Evolutionary conservation across 2,797 vertebrate genomes (phyloP).

Genomic region (Antrozous pallidus): DNA sequence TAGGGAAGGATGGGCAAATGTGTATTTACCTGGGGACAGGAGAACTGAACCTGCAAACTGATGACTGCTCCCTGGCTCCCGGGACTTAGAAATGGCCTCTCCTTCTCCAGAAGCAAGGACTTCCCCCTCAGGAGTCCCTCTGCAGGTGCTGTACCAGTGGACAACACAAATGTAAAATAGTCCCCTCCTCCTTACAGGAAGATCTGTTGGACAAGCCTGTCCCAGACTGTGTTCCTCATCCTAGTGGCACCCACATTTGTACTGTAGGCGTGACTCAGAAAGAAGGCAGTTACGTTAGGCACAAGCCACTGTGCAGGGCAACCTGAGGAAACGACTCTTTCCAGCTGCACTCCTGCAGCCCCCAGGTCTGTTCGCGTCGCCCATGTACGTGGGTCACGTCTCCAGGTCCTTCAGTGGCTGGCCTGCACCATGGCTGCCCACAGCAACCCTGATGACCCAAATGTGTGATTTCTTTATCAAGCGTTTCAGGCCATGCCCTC

Average conservation of each 20-base stretch:
- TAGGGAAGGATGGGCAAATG: not conserved
- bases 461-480: not conserved
- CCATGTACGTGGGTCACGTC: accelerated
- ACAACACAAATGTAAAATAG: not conserved
- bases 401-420: accelerated
- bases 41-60: not conserved
- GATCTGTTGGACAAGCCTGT: not conserved
- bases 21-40: not conserved
- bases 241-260: not conserved
- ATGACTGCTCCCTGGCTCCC: no score
- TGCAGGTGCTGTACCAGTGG: not conserved
- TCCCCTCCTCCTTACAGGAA: not conserved
- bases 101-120: not conserved
- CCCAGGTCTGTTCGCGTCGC: not conserved
- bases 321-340: not conserved
- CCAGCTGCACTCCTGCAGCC: no score
- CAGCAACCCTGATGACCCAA: not conserved
- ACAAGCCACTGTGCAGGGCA: not conserved
- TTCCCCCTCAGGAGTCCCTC: not conserved
- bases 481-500: not conserved
- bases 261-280: not conserved
- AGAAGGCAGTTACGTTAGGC: not conserved
- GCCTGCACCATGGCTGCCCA: not conserved
- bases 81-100: not conserved
- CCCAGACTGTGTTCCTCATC: not conserved